Base-by-base conservation (phyloP, 2,888 invertebrate species). In the Eumacrocentrus americanus region DNA sequence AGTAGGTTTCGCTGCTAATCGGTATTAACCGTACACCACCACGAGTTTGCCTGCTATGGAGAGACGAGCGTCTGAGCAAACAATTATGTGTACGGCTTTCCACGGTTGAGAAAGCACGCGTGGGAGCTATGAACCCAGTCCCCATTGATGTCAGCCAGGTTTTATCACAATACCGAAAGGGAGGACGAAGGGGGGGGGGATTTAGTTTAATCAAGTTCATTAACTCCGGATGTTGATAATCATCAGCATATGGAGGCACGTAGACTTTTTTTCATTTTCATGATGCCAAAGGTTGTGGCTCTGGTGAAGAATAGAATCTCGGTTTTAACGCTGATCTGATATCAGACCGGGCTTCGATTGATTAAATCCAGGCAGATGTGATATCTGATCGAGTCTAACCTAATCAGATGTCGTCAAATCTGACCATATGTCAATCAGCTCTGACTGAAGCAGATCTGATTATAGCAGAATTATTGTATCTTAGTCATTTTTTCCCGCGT, bases 1-100 rank as follows among this genome's bases (percentile, higher is more conserved):
- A n/a, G n/a, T n/a, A 72, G 69, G 72, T 66, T 70, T 70, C 66
- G 65, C 63, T 61, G 57, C 63, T 75, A 72, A 72, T 75, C 65
- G 69, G 58, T 69, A 66, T 71, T 71, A 72, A 74, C 6, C 12
- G 38, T 40, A 18, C 38, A 40, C 18, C 38, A 16, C 1, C 38
- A 6, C 18, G 38, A 1, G 1, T 7, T n/a, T 18, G 5, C 9
- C 2, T 9, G 5, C 2, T 9, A 35, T 35, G 9, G 9, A 35
- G 35, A 35, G 11, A 35, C 35, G n/a, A 35, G 37, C 35, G 35
- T 63, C 61, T 48, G 53, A 53, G 52, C 56, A 61, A 64, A 61
- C 61, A 61, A 57, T 59, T 61, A 48, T 52, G 47, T 61, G n/a
- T 53, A 55, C 48, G 48, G 48, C 51, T 48, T 61, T 40, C 29